Evolutionary conservation across 2,797 vertebrate genomes (phyloP).

Genomic region (Cichlasoma orientale): DNA sequence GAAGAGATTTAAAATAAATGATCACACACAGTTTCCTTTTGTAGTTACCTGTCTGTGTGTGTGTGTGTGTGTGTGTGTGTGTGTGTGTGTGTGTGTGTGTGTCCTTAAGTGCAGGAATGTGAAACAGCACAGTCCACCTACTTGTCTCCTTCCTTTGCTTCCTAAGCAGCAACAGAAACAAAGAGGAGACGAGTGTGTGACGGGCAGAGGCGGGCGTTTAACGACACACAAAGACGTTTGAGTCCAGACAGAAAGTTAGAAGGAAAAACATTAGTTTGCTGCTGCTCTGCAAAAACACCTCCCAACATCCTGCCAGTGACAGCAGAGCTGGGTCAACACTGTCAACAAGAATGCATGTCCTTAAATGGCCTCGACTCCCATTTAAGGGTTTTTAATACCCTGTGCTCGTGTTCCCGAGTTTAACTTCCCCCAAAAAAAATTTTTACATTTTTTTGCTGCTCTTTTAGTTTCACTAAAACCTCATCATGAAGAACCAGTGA

Average conservation of each 20-base stretch:
- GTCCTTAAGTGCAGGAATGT: constrained; percentile 59
- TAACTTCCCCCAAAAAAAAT: background rate
- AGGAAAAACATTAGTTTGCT: too few species aligned
- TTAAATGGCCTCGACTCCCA: constrained; percentile 5
- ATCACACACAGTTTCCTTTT: background rate
- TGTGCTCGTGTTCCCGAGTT: background rate
- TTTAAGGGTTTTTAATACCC: background rate
- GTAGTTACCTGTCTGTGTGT: background rate
- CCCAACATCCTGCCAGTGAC: background rate
- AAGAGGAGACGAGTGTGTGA: constrained; percentile 1
- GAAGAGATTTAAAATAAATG: background rate
- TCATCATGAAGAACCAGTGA: background rate
- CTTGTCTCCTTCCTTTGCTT: background rate
- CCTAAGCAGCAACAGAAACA: constrained; percentile 48
- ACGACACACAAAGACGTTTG: background rate
- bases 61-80: background rate
- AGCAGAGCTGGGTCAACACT: background rate
- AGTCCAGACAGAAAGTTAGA: background rate
- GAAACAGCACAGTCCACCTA: constrained; percentile 34
- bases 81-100: background rate
- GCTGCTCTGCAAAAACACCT: background rate
- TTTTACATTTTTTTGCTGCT: background rate
- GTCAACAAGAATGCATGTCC: background rate
- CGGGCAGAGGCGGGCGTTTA: background rate
- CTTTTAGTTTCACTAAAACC: background rate